Conservation (phyloP, 2,113 vertebrate genomes). For the Egretta garzetta region DNA sequence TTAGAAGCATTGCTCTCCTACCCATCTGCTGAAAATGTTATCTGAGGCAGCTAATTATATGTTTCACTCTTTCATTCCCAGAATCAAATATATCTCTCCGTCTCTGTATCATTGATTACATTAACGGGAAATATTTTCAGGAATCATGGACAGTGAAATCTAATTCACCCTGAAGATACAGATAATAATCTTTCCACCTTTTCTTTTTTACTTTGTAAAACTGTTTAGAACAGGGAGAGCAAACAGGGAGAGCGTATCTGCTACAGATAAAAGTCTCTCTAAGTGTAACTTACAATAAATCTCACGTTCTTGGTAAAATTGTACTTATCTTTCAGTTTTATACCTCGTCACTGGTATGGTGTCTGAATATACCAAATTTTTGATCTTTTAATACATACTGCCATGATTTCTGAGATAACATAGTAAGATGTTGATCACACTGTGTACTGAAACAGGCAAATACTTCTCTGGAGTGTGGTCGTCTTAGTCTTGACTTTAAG, state of each 20-base stretch:
- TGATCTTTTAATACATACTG: background rate
- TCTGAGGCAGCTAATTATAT: background rate
- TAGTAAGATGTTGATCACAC: background rate
- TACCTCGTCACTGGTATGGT: background rate
- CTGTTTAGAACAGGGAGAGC: background rate
- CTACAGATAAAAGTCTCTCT: background rate
- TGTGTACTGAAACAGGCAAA: background rate
- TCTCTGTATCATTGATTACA: background rate
- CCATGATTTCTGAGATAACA: background rate
- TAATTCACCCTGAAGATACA: background rate
- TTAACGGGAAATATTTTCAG: background rate
- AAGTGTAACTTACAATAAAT: background rate
- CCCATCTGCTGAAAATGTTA: conserved; percentile 37
- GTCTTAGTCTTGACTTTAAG: background rate
- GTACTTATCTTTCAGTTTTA: background rate
- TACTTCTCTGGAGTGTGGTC: background rate
- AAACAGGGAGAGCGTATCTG: background rate
- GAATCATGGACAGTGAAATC: background rate
- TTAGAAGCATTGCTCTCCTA: conserved; percentile 14
- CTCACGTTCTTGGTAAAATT: background rate
- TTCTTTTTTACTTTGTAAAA: background rate
- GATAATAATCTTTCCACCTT: background rate
- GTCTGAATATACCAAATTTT: background rate
- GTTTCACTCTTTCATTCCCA: conserved; percentile 23
- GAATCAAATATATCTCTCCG: background rate